A percentile compares a stretch with the other conserved stretches of the same genome.
phyloP scores from a whole-genome alignment of 2,797 vertebrate genomes.

The Pangasius sanitwongsei region DNA sequence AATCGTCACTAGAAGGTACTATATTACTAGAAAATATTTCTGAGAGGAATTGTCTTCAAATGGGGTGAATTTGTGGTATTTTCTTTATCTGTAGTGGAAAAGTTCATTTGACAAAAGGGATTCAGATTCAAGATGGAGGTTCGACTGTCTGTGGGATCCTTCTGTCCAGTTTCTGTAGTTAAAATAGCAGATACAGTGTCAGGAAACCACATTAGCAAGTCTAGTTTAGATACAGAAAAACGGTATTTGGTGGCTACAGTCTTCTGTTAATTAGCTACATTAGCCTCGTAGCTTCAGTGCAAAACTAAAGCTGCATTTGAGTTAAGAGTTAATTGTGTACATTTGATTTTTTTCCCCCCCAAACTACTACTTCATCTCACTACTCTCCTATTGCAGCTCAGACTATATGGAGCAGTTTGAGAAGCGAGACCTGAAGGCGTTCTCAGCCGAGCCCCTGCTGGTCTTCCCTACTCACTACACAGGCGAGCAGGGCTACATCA shows the following conservation, averaged over 20 bases:
- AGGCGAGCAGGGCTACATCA: conserved; percentile 87
- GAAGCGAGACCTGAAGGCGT: conserved; percentile 82
- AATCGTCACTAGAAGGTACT: background rate
- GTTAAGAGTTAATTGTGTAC: background rate
- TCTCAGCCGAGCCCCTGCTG: conserved; percentile 89
- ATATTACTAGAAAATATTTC: background rate
- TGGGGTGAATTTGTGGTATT: background rate
- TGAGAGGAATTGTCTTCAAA: background rate
- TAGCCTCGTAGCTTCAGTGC: background rate
- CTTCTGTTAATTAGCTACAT: background rate
- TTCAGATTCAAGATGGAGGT: background rate
- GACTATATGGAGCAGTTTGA: conserved; percentile 88
- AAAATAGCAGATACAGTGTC: background rate
- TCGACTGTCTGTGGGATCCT: background rate
- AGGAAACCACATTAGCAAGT: background rate
- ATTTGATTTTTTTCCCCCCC: background rate
- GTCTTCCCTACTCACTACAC: conserved; percentile 93
- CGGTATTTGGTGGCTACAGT: background rate
- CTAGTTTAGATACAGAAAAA: background rate
- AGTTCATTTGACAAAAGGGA: background rate
- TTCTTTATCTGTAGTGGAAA: background rate
- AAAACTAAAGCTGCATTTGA: background rate
- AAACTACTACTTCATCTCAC: too few species aligned
- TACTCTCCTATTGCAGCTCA: conserved; percentile 65
- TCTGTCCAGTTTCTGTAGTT: background rate